Conservation (phyloP, 2,888 invertebrate genomes). For the Cinara cedri region DNA sequence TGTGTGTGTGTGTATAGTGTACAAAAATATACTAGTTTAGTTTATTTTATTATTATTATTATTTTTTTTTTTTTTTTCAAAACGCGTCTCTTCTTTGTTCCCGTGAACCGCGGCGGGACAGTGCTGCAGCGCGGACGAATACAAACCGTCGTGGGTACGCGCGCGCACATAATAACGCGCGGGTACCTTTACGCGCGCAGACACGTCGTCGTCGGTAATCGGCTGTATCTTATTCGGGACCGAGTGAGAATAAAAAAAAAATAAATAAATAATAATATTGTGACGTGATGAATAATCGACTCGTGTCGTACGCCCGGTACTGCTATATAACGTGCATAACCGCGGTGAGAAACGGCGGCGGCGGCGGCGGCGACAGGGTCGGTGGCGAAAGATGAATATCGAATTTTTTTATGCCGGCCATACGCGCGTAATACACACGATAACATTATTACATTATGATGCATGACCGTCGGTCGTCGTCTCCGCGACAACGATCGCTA, state of each 20-base stretch:
- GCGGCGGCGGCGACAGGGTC: neutral
- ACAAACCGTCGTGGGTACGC: neutral
- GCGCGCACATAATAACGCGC: no score
- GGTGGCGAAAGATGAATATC: slow-evolving; percentile 19
- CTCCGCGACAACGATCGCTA: no score
- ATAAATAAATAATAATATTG: neutral
- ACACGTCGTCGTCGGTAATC: neutral
- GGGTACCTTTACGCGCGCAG: neutral
- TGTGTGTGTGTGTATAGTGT: no score
- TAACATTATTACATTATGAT: neutral
- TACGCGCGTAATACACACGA: no score
- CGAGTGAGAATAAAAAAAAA: slow-evolving; percentile 1
- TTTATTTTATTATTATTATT: no score
- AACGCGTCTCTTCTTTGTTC: neutral
- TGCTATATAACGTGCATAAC: neutral
- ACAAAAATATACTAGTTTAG: no score
- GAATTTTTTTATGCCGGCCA: neutral
- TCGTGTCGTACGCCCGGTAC: neutral
- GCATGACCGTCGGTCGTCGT: no score
- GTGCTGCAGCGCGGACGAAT: neutral
- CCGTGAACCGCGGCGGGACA: neutral
- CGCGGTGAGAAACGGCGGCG: neutral
- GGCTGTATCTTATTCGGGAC: neutral
- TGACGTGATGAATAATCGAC: slow-evolving; percentile 31
- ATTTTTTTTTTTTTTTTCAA: no score